phyloP scores from a whole-genome alignment of 2,797 vertebrate genomes.

The Rhinella marina region DNA sequence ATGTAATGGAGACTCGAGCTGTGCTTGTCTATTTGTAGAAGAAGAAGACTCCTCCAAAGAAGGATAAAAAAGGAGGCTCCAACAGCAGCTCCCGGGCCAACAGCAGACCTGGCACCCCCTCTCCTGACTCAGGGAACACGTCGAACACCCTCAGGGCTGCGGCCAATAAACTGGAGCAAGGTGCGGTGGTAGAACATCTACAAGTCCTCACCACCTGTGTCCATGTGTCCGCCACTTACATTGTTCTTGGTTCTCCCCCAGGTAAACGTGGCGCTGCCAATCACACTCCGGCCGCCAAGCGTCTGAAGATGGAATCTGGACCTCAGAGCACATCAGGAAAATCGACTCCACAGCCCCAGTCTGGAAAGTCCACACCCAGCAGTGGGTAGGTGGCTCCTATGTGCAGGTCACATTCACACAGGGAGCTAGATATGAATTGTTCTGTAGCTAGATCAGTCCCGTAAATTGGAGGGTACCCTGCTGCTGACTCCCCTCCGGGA shows the following conservation, averaged over 20 bases:
- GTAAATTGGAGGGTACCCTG: not conserved
- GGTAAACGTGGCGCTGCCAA: conserved; percentile 74
- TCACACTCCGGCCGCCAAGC: conserved; percentile 83
- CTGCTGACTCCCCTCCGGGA: not conserved
- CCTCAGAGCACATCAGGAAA: conserved; percentile 84
- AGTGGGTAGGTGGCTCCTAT: conserved; percentile 75
- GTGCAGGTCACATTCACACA: not conserved
- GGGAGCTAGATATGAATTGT: not conserved
- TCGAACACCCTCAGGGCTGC: conserved; percentile 87
- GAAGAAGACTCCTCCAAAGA: conserved; percentile 86
- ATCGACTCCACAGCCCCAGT: conserved; percentile 85
- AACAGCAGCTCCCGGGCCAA: conserved; percentile 85
- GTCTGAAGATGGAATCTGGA: conserved; percentile 84
- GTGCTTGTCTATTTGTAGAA: conserved; percentile 73
- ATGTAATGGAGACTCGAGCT: not conserved
- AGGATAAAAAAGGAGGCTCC: conserved; percentile 85
- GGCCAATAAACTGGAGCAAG: conserved; percentile 89
- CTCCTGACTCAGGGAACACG: conserved; percentile 79
- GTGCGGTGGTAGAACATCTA: conserved; percentile 62
- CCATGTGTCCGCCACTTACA: not conserved
- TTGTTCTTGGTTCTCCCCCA: conserved; percentile 57
- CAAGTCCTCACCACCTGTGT: not conserved
- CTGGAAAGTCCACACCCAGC: conserved; percentile 88
- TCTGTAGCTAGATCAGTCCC: not conserved
- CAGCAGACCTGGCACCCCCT: conserved; percentile 87